Evolutionary conservation across 2,888 invertebrate species (phyloP), one percentile per base, ranked within the genome.

Genomic region (Latrodectus elegans): DNA sequence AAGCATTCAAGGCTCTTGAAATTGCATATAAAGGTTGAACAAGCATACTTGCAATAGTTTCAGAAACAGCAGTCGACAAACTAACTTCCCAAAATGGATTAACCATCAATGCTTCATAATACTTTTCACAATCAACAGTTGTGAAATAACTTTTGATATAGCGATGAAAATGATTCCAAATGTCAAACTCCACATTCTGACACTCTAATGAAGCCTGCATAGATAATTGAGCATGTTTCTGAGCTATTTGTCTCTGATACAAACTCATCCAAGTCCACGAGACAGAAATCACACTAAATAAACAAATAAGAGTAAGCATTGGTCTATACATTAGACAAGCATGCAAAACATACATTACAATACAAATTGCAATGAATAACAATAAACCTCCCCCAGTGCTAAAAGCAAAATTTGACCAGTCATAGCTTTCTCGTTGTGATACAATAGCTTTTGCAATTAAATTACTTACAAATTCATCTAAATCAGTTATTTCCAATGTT

Each of bases 11-110:
- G 17, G 26, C 52, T 6, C 17, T 68, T 26, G 74, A 73, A 10
- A 38, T 4, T 49, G 70, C 38, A 14, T 74, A 53, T 0, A 88
- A 11, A 1, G 89, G 90, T 26, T 88, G 87, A 52, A 89, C 49
- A 52, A 90, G 17, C n/a, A 86, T 22, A 52, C 55, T 11, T 8
- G 84, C 10, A 11, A 88, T 12, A 14, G 84, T 65, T 53, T 85
- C 87, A 22, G 88, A 17, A 8, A 82, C 49, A 15, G 88, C 88
- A 64, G 72, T 51, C 8, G 68, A 51, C 12, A 90, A 80, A 38
- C 89, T 80, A 49, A 89, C 88, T 77, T 90, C 89, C 76, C 68
- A 84, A 52, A 84, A 51, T n/a, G 90, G 84, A 83, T 89, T 88
- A 60, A 90, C 83, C 26, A 78, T 64, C 1, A 88, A n/a, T 17